Evolutionary conservation across 2,888 invertebrate species (phyloP).

Genomic region (Drosophila lacicola): DNA sequence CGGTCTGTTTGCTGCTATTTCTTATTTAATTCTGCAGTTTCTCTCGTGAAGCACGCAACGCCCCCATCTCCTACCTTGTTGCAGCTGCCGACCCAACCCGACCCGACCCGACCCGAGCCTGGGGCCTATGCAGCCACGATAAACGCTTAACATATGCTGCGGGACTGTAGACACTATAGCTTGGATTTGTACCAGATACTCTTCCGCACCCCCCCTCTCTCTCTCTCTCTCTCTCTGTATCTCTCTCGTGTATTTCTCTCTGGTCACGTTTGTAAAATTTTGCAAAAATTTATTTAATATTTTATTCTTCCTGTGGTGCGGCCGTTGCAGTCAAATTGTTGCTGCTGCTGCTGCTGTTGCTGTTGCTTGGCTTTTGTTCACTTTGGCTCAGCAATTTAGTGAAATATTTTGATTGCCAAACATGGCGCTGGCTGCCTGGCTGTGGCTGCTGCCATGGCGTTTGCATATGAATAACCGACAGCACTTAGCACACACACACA

Average conservation of each 20-base stretch:
- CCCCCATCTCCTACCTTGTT: no score
- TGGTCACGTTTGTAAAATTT: conserved; percentile 77
- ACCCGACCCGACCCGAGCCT: not conserved
- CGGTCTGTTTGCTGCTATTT: conserved; percentile 72
- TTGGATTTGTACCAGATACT: conserved; percentile 15
- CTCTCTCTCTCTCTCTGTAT: not conserved
- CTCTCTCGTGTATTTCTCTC: conserved; percentile 20
- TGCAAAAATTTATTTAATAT: conserved; percentile 74
- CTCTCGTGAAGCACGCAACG: conserved; percentile 9
- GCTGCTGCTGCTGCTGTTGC: conserved; percentile 32
- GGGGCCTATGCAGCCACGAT: conserved; percentile 22
- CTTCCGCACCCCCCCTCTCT: not conserved
- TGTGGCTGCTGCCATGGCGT: conserved; percentile 58
- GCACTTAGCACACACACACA: conserved; percentile 69
- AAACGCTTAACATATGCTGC: conserved; percentile 55
- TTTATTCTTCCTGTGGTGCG: conserved; percentile 62
- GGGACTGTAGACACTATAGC: conserved; percentile 4
- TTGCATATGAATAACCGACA: conserved; percentile 81
- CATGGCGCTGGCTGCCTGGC: conserved; percentile 50
- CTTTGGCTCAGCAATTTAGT: conserved; percentile 74
- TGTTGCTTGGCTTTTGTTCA: conserved; percentile 57
- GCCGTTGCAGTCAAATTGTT: conserved; percentile 22
- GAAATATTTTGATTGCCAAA: conserved; percentile 81
- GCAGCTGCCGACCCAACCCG: no score
- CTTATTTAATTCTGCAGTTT: conserved; percentile 75